A percentile compares a stretch with the other conserved stretches of the same genome.
These are phyloP conservation scores for Montipora efflorescens DNA, from an alignment of 64 coral and sea anemone species.

Conservation along the genomic window DNA sequence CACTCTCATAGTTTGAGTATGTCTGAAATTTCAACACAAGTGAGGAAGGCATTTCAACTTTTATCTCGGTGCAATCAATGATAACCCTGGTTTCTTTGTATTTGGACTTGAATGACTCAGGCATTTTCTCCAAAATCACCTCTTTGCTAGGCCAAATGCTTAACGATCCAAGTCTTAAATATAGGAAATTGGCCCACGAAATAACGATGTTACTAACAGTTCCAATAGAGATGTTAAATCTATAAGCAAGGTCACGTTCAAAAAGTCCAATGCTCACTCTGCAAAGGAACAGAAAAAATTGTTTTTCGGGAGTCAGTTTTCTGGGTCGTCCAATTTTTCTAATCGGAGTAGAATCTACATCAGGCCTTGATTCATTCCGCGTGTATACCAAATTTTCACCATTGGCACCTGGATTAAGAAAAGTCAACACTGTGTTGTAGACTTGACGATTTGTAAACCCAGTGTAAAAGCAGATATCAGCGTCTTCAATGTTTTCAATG, in stretches of 20 bases:
- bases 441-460: too few relatives aligned
- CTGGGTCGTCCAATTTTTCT: slow-evolving; percentile 50
- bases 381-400: slow-evolving; percentile 55
- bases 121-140: neutral
- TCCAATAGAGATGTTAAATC: slow-evolving; percentile 36
- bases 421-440: slow-evolving; percentile 35
- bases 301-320: slow-evolving; percentile 8
- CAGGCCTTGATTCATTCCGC: neutral
- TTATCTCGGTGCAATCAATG: slow-evolving; percentile 44
- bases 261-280: slow-evolving; percentile 40
- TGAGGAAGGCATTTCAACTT: slow-evolving; percentile 15
- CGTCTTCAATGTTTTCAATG: slow-evolving; percentile 33
- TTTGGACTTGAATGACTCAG: slow-evolving; percentile 12
- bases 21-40: neutral
- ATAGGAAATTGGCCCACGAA: slow-evolving; percentile 37
- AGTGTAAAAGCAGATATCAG: slow-evolving; percentile 10
- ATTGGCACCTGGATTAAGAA: slow-evolving; percentile 43
- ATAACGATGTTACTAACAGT: slow-evolving; percentile 57
- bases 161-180: slow-evolving; percentile 53
- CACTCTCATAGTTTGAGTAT: slow-evolving; percentile 9
- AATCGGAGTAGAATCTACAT: neutral
- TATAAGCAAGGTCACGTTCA: slow-evolving; percentile 43
- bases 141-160: slow-evolving; percentile 32
- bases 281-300: slow-evolving; percentile 58
- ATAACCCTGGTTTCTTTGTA: neutral